Evolutionary conservation across 2,888 invertebrate genomes (phyloP).

Genomic region (Netelia fuscicornis): DNA sequence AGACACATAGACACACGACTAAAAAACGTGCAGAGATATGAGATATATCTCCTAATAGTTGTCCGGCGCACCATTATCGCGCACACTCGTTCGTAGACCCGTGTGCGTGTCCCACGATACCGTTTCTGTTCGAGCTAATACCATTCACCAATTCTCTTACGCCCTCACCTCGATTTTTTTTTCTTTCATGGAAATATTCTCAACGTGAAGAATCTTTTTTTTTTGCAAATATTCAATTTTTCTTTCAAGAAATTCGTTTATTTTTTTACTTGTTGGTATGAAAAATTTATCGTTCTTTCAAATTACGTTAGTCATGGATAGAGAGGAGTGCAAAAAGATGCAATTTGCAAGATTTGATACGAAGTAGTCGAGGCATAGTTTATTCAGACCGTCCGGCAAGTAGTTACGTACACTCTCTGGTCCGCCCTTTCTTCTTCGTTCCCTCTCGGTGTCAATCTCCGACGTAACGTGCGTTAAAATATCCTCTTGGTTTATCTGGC

Average conservation of each 20-base stretch:
- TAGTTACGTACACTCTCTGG: constrained; percentile 30
- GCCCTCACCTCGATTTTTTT: constrained; percentile 26
- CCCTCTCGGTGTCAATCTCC: background rate
- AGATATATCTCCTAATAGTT: constrained; percentile 36
- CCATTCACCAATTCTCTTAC: constrained; percentile 30
- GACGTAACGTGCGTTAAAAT: background rate
- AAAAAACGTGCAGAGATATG: constrained; percentile 14
- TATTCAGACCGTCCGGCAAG: constrained; percentile 57
- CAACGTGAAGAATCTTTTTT: background rate
- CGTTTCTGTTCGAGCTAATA: constrained; percentile 21
- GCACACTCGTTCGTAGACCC: background rate
- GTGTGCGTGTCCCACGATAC: constrained; percentile 10
- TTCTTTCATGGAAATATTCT: constrained; percentile 1
- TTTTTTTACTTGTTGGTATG: background rate
- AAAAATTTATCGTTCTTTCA: background rate
- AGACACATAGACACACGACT: background rate
- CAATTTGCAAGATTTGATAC: constrained; percentile 10
- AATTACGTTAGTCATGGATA: background rate
- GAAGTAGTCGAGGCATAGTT: constrained; percentile 50
- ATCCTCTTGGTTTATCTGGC: constrained; percentile 23
- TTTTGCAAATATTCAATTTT: constrained; percentile 22
- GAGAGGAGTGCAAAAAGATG: constrained; percentile 20
- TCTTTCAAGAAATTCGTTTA: background rate
- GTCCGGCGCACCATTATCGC: constrained; percentile 41
- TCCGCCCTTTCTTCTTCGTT: constrained; percentile 41